A percentile compares a stretch with the other conserved stretches of the same genome.
Conservation (phyloP, 37 sponge, comb jelly and placozoan species). For the Sycon ciliatum region DNA sequence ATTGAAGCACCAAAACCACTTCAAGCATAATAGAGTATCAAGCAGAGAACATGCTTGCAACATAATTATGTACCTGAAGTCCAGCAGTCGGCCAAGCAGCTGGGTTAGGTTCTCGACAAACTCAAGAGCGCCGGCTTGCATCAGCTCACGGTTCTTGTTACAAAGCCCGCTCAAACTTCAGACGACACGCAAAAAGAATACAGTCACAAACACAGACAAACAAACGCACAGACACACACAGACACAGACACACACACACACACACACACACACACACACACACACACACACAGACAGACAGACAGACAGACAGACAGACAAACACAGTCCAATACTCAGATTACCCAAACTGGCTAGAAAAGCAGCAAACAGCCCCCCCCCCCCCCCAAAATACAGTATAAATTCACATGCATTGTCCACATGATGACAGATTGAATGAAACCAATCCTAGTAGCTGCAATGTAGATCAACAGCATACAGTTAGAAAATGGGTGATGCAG, state of each 20-base stretch:
- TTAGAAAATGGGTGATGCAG: too few species aligned
- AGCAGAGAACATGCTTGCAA: not conserved
- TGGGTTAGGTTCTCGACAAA: slow-evolving; percentile 52
- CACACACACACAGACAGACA: too few species aligned
- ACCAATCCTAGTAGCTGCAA: too few species aligned
- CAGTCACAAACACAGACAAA: too few species aligned
- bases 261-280: too few species aligned
- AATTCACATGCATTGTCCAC: not conserved
- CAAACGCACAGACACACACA: not conserved
- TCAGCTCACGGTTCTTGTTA: slow-evolving; percentile 30
- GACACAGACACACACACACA: not conserved
- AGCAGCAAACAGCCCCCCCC: too few species aligned
- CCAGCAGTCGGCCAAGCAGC: slow-evolving; percentile 57
- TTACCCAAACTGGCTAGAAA: not conserved
- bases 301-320: too few species aligned
- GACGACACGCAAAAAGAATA: too few species aligned
- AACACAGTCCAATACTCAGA: not conserved
- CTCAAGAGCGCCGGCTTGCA: slow-evolving; percentile 29
- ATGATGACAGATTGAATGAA: not conserved
- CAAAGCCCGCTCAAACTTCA: slow-evolving; percentile 43
- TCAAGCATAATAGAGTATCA: too few species aligned
- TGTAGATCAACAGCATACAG: too few species aligned
- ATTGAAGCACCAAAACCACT: too few species aligned
- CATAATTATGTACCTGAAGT: slow-evolving; percentile 47
- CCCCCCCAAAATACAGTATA: too few species aligned